A percentile compares a stretch with the other conserved stretches of the same genome.
These are phyloP conservation scores for Phalacrocorax brasilianus DNA, from an alignment of 2,113 vertebrate genomes.

Conservation along the genomic window DNA sequence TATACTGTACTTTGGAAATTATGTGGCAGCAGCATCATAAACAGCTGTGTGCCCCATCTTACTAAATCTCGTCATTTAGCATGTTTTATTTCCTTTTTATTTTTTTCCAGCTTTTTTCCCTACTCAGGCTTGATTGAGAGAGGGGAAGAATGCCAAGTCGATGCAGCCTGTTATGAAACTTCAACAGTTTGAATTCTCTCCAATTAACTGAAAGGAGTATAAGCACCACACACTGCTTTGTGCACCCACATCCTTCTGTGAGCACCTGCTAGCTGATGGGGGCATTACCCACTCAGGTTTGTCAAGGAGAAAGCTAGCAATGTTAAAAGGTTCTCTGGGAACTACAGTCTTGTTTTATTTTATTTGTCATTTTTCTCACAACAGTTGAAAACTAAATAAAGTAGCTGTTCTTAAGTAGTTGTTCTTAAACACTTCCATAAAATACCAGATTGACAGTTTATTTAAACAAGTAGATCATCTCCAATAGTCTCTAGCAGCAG, in stretches of 20 bases:
- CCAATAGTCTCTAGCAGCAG: background rate
- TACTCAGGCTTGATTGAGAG: background rate
- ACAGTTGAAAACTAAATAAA: background rate
- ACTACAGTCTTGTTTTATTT: background rate
- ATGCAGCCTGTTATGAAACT: background rate
- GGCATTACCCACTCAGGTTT: background rate
- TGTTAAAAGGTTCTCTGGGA: background rate
- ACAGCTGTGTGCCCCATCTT: background rate
- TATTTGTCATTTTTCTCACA: background rate
- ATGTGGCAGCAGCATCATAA: background rate
- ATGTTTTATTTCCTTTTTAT: background rate
- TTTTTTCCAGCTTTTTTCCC: background rate
- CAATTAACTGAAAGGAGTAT: background rate
- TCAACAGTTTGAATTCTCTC: background rate
- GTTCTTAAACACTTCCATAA: background rate
- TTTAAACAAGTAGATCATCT: background rate
- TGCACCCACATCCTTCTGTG: background rate
- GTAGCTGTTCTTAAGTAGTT: background rate
- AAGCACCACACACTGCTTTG: background rate
- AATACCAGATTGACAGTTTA: background rate
- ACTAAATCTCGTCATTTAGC: background rate
- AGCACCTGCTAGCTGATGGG: background rate
- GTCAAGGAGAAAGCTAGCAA: background rate
- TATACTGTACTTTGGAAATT: background rate
- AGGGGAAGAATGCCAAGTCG: background rate